Percentiles rank a stretch among this genome's conserved stretches.
These are phyloP conservation scores for Pygoscelis antarcticus DNA, from an alignment of 2,113 vertebrate genomes.

Conservation along the genomic window DNA sequence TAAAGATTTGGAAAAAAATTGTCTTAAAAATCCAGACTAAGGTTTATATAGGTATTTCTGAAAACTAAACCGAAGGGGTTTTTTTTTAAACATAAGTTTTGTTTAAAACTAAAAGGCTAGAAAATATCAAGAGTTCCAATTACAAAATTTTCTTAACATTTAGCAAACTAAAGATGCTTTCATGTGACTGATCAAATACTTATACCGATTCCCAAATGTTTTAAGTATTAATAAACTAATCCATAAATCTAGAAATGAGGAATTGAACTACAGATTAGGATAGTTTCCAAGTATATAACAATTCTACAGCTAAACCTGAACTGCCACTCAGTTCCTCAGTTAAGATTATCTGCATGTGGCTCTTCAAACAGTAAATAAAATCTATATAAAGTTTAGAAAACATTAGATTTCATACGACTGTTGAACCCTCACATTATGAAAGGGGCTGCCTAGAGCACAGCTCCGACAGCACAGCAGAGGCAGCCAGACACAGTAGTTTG, in stretches of 20 bases:
- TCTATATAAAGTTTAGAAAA: not conserved
- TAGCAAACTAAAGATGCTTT: not conserved
- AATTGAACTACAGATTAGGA: not conserved
- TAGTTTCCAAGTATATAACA: not conserved
- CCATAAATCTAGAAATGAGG: not conserved
- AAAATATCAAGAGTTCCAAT: not conserved
- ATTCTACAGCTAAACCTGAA: not conserved
- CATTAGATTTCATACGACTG: not conserved
- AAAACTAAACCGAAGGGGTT: not conserved
- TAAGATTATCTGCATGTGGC: not conserved
- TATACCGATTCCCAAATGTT: not conserved
- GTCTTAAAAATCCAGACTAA: not conserved
- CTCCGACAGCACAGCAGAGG: fast-evolving
- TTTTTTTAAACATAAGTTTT: not conserved
- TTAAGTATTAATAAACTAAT: not conserved
- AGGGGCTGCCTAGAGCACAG: not conserved
- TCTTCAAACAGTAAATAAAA: not conserved
- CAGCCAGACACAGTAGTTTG: not conserved
- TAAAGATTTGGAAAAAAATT: not conserved
- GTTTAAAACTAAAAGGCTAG: not conserved
- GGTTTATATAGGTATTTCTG: not conserved
- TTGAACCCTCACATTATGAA: not conserved
- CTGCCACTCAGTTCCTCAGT: not conserved
- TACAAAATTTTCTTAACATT: not conserved
- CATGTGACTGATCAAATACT: not conserved